Percentiles rank a stretch among this genome's conserved stretches.
Conservation (phyloP, 2,797 vertebrate genomes). For the Smutsia gigantea region DNA sequence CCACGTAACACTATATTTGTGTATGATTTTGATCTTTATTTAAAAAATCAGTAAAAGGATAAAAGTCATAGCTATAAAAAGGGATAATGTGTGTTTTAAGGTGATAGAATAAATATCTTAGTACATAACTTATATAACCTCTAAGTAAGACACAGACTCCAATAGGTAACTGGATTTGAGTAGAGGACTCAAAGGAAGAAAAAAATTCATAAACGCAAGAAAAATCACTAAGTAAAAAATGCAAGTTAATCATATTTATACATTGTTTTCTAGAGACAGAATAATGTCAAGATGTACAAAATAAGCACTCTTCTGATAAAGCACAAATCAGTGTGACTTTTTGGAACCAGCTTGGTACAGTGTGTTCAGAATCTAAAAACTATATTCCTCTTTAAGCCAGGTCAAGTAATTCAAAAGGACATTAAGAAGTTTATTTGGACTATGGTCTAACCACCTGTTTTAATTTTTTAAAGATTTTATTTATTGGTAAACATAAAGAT, state of each 20-base stretch:
- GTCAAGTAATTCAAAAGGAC: background rate
- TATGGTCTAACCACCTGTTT: background rate
- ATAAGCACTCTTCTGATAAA: background rate
- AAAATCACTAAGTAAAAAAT: slow-evolving; percentile 26
- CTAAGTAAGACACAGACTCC: background rate
- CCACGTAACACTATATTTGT: slow-evolving; percentile 8
- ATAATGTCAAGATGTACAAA: background rate
- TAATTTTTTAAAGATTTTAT: background rate
- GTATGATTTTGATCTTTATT: slow-evolving; percentile 28
- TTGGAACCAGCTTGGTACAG: background rate
- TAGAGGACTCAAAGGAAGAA: background rate
- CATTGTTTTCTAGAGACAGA: background rate
- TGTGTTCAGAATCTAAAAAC: background rate
- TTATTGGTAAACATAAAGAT: slow-evolving; percentile 4
- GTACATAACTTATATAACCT: background rate
- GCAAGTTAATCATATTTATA: background rate
- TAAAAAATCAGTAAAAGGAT: background rate
- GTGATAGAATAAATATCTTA: background rate
- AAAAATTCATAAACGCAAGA: background rate
- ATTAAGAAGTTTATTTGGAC: background rate
- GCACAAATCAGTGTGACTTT: background rate
- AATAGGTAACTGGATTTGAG: background rate
- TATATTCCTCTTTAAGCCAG: background rate
- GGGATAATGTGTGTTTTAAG: background rate
- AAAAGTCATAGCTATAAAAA: background rate